These are phyloP conservation scores for Halocynthia roretzi DNA, from an alignment of 23 tunicate species.

Conservation along the genomic window DNA sequence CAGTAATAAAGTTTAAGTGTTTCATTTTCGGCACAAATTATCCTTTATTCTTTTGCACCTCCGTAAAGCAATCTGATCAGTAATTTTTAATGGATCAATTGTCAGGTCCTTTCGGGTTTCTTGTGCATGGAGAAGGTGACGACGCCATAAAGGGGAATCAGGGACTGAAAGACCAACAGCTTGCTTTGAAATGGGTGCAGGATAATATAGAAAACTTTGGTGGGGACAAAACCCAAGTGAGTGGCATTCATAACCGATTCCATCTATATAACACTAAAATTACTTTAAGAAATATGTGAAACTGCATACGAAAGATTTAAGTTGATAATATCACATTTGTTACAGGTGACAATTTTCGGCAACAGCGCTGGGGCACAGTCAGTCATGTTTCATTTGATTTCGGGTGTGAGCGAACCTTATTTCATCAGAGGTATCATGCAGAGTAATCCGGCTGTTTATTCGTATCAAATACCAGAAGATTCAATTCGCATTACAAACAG, in stretches of 20 bases:
- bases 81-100: neutral
- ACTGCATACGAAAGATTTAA: too few species aligned
- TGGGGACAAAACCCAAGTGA: slow-evolving; percentile 55
- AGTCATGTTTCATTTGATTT: slow-evolving; percentile 41
- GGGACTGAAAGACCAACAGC: slow-evolving; percentile 63
- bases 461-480: slow-evolving; percentile 30
- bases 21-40: too few species aligned
- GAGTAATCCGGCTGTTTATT: slow-evolving; percentile 54
- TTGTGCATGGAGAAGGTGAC: slow-evolving; percentile 28
- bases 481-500: slow-evolving; percentile 20
- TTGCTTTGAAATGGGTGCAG: slow-evolving; percentile 73
- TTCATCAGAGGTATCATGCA: slow-evolving; percentile 44
- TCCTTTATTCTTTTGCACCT: too few species aligned
- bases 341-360: slow-evolving; percentile 68
- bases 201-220: slow-evolving; percentile 78
- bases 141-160: slow-evolving; percentile 43
- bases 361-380: slow-evolving; percentile 71
- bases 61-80: neutral
- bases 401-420: slow-evolving; percentile 36
- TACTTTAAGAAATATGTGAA: too few species aligned
- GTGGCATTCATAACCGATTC: neutral
- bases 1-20: too few species aligned
- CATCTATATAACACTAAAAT: too few species aligned
- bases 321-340: neutral
- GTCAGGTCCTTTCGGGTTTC: slow-evolving; percentile 63